Evolutionary conservation across 2,113 vertebrate genomes (phyloP).

Genomic region (Ciconia stormi): DNA sequence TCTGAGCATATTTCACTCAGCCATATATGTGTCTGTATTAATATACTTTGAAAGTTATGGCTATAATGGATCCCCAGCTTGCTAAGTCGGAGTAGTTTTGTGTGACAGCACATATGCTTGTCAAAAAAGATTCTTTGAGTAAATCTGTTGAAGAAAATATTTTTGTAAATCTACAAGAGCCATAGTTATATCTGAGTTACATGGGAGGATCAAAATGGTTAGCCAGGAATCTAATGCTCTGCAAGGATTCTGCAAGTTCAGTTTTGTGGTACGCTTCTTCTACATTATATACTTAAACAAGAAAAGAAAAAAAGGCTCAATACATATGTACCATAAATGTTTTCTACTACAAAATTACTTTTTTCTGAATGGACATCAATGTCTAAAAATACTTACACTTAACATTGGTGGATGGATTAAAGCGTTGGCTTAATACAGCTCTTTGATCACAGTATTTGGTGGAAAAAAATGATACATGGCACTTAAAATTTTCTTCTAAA

Average conservation of each 20-base stretch:
- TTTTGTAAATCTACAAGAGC: slow-evolving; percentile 63
- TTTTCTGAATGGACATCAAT: background rate
- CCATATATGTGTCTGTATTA: slow-evolving; percentile 66
- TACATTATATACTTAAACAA: background rate
- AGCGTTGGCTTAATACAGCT: background rate
- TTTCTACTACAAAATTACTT: background rate
- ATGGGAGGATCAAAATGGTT: slow-evolving; percentile 50
- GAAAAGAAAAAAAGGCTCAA: background rate
- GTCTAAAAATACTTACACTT: background rate
- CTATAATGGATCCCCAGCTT: slow-evolving; percentile 71
- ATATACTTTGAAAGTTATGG: slow-evolving; percentile 70
- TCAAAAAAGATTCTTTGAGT: slow-evolving; percentile 66
- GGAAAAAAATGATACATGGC: background rate
- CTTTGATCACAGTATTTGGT: background rate
- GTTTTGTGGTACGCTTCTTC: background rate
- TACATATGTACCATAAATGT: background rate
- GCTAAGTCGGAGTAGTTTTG: slow-evolving; percentile 63
- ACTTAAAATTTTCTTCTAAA: background rate
- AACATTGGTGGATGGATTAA: background rate
- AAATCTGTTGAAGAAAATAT: slow-evolving; percentile 71
- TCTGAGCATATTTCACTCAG: slow-evolving; percentile 66
- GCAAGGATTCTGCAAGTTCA: background rate
- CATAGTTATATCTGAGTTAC: slow-evolving; percentile 47
- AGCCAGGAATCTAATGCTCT: slow-evolving; percentile 43
- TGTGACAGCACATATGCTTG: slow-evolving; percentile 70